Percentiles rank a stretch among this genome's conserved stretches.
phyloP scores from a whole-genome alignment of 1,140 invertebrate species.

The Drosophila obscura region DNA sequence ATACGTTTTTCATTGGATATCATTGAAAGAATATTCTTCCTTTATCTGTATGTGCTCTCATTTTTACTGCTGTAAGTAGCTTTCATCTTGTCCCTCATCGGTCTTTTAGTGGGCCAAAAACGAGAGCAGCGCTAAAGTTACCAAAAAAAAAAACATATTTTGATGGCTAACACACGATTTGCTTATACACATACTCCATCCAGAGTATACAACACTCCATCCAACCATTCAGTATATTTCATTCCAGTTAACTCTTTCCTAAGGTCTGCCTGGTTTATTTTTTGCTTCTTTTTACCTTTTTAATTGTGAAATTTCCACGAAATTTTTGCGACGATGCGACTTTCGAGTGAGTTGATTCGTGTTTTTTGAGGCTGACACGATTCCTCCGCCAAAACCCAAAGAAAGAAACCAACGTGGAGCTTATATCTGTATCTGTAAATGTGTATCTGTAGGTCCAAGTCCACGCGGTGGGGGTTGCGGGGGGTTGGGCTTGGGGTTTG shows the following conservation, averaged over 20 bases:
- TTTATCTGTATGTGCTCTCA: no score
- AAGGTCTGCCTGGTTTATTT: constrained; percentile 47
- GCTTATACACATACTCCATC: constrained; percentile 12
- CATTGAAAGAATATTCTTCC: no score
- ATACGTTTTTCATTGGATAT: no score
- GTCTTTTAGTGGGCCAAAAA: background rate
- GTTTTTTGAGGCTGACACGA: constrained; percentile 72
- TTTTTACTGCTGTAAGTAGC: background rate
- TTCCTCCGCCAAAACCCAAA: constrained; percentile 43
- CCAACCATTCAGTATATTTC: constrained; percentile 5
- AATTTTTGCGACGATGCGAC: constrained; percentile 63
- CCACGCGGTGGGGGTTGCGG: constrained; percentile 21
- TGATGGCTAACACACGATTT: constrained; percentile 51
- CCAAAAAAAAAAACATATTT: no score
- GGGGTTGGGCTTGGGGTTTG: constrained; percentile 7
- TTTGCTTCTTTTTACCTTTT: constrained; percentile 46
- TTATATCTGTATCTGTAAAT: background rate
- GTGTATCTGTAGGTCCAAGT: no score
- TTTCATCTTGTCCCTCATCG: background rate
- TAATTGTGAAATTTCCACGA: constrained; percentile 82
- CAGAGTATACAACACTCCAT: no score
- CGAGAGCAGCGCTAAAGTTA: background rate
- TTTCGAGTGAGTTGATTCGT: constrained; percentile 62
- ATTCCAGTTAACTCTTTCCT: constrained; percentile 78
- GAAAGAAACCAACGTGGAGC: constrained; percentile 4